A percentile compares a stretch with the other conserved stretches of the same genome.
These are phyloP conservation scores for Scaptomyza caliginosa DNA, from an alignment of 2,888 invertebrate genomes.

Conservation along the genomic window DNA sequence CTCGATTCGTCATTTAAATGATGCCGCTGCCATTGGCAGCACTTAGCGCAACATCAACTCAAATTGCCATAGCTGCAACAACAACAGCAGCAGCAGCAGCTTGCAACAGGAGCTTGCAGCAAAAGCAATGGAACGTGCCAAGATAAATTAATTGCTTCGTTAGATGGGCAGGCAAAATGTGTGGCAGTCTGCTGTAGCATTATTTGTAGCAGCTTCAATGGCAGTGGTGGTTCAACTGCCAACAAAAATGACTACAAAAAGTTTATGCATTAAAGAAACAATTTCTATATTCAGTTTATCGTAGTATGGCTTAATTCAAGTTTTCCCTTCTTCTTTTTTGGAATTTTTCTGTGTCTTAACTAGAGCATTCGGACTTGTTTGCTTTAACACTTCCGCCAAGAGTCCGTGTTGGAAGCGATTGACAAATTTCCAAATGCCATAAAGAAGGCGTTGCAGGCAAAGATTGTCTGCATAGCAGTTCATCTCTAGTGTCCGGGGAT, in stretches of 20 bases:
- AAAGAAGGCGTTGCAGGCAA: conserved; percentile 76
- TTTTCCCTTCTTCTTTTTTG: too few relatives aligned
- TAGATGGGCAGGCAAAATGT: conserved; percentile 59
- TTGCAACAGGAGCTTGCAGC: conserved; percentile 3
- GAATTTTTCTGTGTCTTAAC: not conserved
- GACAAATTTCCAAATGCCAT: conserved; percentile 78
- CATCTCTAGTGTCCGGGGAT: conserved; percentile 33
- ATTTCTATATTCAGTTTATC: too few relatives aligned
- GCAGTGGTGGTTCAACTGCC: conserved; percentile 36
- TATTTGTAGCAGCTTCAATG: not conserved
- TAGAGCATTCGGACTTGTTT: conserved; percentile 35
- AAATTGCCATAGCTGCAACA: conserved; percentile 59
- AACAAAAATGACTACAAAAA: not conserved
- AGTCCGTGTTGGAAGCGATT: conserved; percentile 56
- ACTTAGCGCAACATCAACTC: conserved; percentile 75
- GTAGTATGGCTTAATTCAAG: too few relatives aligned
- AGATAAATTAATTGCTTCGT: conserved; percentile 78
- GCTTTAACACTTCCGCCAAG: conserved; percentile 65
- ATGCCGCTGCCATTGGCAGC: conserved; percentile 61
- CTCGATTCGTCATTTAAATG: conserved; percentile 78
- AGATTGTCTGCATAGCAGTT: conserved; percentile 18
- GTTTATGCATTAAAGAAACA: not conserved
- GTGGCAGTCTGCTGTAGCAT: conserved; percentile 19
- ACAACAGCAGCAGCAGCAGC: conserved; percentile 6
- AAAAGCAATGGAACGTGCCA: conserved; percentile 65